Base-by-base conservation (phyloP, 2,888 invertebrate species). In the Lasioglossum leucozonium region DNA sequence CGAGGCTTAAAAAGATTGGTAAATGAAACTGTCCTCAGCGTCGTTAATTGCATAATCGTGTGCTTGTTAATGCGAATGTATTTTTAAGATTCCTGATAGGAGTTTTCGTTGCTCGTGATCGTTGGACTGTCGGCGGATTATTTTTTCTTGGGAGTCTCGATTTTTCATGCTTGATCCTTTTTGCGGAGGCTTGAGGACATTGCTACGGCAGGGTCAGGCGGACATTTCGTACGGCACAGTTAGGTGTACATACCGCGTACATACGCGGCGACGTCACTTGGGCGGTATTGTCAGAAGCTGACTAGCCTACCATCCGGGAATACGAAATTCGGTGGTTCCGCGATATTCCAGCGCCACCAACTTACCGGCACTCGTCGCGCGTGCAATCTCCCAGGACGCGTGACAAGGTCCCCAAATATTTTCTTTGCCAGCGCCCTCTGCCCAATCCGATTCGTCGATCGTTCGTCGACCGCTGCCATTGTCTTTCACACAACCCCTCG, bases 211-310 rank as follows among this genome's bases (percentile, higher is more conserved):
- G 91, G 92, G 92, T 93, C 92, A 93, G 90, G 89, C 88, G 87
- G 88, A 81, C 88, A 92, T 91, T 92, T 92, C 90, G 92, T 90
- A 90, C 87, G 91, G 89, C 90, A 91, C 87, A 90, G 92, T 92
- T 90, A 89, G 90, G 88, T 85, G 89, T 87, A 86, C 88, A 84
- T 87, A 82, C 86, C 72, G 58, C 80, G 77, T 89, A 84, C 88
- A 78, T 81, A 89, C 89, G 47, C 10, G 89, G 86, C 89, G 90
- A 89, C 92, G 92, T 94, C 94, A 94, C 93, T 94, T 93, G 93
- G 92, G 75, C 90, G 88, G 93, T 93, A 94, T 94, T 94, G 94
- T 94, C 92, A 92, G 91, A 91, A 91, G 90, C 91, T 89, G 92
- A 91, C 92, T 92, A 92, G 91, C 91, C 91, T 91, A 89, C 88